Percentiles rank a stretch among this genome's conserved stretches.
Conservation (phyloP, 2,888 invertebrate genomes). For the Lithosia quadra region DNA sequence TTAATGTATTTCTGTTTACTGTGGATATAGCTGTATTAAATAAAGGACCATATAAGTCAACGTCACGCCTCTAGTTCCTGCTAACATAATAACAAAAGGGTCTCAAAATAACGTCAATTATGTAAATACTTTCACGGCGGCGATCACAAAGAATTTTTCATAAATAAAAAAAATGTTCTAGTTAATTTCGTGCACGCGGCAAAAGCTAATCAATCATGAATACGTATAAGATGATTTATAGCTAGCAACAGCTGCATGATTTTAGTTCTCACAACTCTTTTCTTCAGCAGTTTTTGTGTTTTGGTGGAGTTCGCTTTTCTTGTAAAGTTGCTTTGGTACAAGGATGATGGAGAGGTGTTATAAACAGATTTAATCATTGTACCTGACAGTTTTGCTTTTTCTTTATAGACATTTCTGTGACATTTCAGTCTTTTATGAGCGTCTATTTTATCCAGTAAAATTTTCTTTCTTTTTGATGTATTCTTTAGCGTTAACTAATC, state of each 20-base stretch:
- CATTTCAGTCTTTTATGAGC: slow-evolving; percentile 19
- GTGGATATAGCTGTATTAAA: slow-evolving; percentile 38
- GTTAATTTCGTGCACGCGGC: slow-evolving; percentile 64
- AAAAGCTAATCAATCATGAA: slow-evolving; percentile 75
- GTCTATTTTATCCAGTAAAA: too few relatives aligned
- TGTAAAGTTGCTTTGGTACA: slow-evolving; percentile 9
- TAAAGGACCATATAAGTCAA: slow-evolving; percentile 38
- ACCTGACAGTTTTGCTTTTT: slow-evolving; percentile 11
- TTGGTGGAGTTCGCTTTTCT: slow-evolving; percentile 12
- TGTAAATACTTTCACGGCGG: slow-evolving; percentile 48
- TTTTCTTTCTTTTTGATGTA: neutral
- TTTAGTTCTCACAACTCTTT: slow-evolving; percentile 69
- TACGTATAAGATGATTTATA: slow-evolving; percentile 77
- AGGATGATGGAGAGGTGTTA: slow-evolving; percentile 20
- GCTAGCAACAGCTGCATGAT: slow-evolving; percentile 68
- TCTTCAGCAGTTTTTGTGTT: slow-evolving; percentile 51
- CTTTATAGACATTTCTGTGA: slow-evolving; percentile 5
- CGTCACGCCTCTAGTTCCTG: slow-evolving; percentile 45
- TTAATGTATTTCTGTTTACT: slow-evolving; percentile 36
- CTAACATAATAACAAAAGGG: slow-evolving; percentile 44
- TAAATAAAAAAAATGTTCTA: slow-evolving; percentile 47
- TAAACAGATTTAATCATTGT: slow-evolving; percentile 6
- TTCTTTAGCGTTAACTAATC: neutral
- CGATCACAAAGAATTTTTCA: slow-evolving; percentile 46
- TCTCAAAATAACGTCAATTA: slow-evolving; percentile 51